phyloP scores from a whole-genome alignment of 2,888 invertebrate genomes.

The Lithophane ornitopus region DNA sequence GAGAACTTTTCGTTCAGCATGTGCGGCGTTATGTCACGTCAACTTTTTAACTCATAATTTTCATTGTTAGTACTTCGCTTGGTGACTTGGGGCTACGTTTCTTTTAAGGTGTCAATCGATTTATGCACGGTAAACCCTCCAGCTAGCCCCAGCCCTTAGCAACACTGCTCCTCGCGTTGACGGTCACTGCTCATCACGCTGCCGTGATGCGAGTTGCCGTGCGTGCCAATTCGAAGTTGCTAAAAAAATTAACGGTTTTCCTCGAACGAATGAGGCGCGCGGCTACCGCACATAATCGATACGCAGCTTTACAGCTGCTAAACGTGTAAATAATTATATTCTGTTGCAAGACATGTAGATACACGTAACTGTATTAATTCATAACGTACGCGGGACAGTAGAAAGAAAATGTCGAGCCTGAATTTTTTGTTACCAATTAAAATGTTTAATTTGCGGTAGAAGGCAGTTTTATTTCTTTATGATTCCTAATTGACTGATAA shows the following conservation, averaged over 20 bases:
- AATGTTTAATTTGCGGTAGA: constrained; percentile 27
- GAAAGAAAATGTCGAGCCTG: constrained; percentile 6
- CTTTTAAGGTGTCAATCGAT: constrained; percentile 4
- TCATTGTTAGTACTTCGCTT: constrained; percentile 22
- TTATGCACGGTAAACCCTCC: background rate
- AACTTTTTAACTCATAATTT: constrained; percentile 15
- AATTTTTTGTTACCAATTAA: constrained; percentile 57
- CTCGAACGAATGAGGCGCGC: background rate
- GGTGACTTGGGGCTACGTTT: constrained; percentile 1
- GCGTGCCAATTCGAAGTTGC: background rate
- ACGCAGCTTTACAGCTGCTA: background rate
- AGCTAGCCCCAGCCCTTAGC: background rate
- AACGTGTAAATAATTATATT: constrained; percentile 19
- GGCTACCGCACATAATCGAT: background rate
- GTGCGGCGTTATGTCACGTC: constrained; percentile 37
- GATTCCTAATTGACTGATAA: background rate
- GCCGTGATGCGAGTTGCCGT: background rate
- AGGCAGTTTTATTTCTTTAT: constrained; percentile 34
- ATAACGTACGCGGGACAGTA: background rate
- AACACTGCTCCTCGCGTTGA: background rate
- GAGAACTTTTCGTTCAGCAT: constrained; percentile 45
- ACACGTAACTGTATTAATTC: constrained; percentile 20
- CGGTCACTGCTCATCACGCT: background rate
- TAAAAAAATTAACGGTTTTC: background rate
- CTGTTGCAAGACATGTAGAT: constrained; percentile 9